phyloP scores from a whole-genome alignment of 1,140 invertebrate species.

The Heliconius himera region DNA sequence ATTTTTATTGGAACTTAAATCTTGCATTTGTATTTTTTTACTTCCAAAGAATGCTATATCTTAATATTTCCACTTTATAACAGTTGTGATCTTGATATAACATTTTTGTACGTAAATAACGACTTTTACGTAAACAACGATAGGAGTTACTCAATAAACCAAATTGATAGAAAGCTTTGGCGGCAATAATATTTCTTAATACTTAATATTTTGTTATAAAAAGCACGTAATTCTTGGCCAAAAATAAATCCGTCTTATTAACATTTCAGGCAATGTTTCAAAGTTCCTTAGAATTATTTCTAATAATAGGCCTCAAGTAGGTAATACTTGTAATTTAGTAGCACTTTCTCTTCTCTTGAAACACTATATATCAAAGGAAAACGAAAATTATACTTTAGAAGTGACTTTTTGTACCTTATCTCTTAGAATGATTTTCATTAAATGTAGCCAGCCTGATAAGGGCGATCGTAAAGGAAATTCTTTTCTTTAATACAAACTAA shows the following conservation, averaged over 20 bases:
- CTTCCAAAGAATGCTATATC: too few species aligned
- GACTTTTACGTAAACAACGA: background rate
- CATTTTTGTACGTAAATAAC: background rate
- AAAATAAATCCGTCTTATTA: slow-evolving; percentile 5
- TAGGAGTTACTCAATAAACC: background rate
- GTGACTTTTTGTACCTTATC: background rate
- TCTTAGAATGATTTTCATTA: too few species aligned
- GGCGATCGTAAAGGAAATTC: background rate
- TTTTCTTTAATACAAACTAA: background rate
- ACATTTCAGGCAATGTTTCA: background rate
- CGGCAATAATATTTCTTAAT: background rate
- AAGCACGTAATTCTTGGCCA: background rate
- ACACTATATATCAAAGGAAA: background rate
- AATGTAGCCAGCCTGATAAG: too few species aligned
- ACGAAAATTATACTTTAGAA: background rate
- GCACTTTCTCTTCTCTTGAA: background rate
- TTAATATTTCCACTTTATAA: too few species aligned
- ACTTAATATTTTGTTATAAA: background rate
- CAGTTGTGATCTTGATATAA: background rate
- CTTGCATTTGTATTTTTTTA: too few species aligned
- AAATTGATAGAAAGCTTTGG: background rate
- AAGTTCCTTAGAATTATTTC: background rate
- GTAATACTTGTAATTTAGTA: background rate
- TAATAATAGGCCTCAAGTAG: background rate
- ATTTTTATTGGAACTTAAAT: too few species aligned